Base-by-base conservation (phyloP, 2,888 invertebrate species). In the Salticus scenicus region DNA sequence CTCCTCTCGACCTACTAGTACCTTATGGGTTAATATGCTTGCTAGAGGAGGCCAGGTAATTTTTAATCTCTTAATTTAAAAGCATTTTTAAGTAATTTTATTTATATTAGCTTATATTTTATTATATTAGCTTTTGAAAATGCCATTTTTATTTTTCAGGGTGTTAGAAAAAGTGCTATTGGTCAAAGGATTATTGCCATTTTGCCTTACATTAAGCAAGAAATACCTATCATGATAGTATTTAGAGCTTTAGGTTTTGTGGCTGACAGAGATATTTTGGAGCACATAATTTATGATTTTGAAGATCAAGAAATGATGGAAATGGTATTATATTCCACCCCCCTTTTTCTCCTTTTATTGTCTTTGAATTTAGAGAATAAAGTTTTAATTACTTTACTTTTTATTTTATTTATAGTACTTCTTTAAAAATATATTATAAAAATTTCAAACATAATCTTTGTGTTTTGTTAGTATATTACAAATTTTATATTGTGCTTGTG, bases 281-380 rank as follows among this genome's bases (percentile, higher is more conserved):
- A 99, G 91, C 99, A 99, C 90, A 99, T 99, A 88, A 99, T 99
- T 90, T 99, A 99, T 91, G 99, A 99, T 91, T 99, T 99, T 92
- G 98, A 99, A 92, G 99, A 99, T 92, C 99, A 98, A 8, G 99
- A 99, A 93, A 99, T 99, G 98, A 99, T 99, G 99, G 99, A 99
- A 94, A 99, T 99, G 98, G 98, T 92, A 37, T 10, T 37, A 37
- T 10, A 37, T 37, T 37, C 10, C 37, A n/a, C n/a, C n/a, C n/a
- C n/a, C n/a, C n/a, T n/a, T n/a, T n/a, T n/a, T n/a, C n/a, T n/a
- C n/a, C n/a, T n/a, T n/a, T n/a, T n/a, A n/a, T n/a, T n/a, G n/a
- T n/a, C n/a, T n/a, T n/a, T n/a, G n/a, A n/a, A n/a, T n/a, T n/a
- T n/a, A n/a, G n/a, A n/a, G n/a, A n/a, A n/a, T n/a, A n/a, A n/a